These are phyloP conservation scores for Augochlorella aurata DNA, from an alignment of 2,888 invertebrate genomes.

Conservation along the genomic window DNA sequence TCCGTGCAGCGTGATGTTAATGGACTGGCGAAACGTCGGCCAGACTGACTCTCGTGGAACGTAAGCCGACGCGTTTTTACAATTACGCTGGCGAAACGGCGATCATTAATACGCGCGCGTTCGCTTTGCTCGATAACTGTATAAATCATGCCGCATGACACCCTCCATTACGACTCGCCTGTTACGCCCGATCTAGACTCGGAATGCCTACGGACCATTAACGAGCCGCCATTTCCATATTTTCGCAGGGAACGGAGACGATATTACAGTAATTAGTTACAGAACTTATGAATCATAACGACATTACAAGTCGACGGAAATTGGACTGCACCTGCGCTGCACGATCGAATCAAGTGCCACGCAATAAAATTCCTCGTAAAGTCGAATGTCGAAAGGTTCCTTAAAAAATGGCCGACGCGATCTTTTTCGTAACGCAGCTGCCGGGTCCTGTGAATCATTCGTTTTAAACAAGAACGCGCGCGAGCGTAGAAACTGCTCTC, in stretches of 20 bases:
- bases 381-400: not conserved
- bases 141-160: conserved; percentile 43
- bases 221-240: conserved; percentile 13
- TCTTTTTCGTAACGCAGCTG: too few relatives aligned
- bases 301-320: not conserved
- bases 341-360: not conserved
- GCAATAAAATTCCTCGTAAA: not conserved
- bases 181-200: conserved; percentile 15
- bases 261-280: conserved; percentile 4
- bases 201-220: conserved; percentile 13
- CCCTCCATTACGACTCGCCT: conserved; percentile 17
- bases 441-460: too few relatives aligned
- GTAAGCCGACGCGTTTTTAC: conserved; percentile 33
- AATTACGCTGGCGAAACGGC: conserved; percentile 33
- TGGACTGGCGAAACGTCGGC: conserved; percentile 29
- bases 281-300: not conserved
- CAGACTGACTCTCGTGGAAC: conserved; percentile 8
- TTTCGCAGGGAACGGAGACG: conserved; percentile 12
- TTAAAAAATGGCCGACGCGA: not conserved
- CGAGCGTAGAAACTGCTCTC: too few relatives aligned
- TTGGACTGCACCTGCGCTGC: not conserved
- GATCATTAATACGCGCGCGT: conserved; percentile 32
- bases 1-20: conserved; percentile 35
- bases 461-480: too few relatives aligned
- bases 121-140: conserved; percentile 40